Percentiles rank a stretch among this genome's conserved stretches.
These are phyloP conservation scores for Cataglyphis livida DNA, from an alignment of 2,888 invertebrate genomes.

Conservation along the genomic window DNA sequence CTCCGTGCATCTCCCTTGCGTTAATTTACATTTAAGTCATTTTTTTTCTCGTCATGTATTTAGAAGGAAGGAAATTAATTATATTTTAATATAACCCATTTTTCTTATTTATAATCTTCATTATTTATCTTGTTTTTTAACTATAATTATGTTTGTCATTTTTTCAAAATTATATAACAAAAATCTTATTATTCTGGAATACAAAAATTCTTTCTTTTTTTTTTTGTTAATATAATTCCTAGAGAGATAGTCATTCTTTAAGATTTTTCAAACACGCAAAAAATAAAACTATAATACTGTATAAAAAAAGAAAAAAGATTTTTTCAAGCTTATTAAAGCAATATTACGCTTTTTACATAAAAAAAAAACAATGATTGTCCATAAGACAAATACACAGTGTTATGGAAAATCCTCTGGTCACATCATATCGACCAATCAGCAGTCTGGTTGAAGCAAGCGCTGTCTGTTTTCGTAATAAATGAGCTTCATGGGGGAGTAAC, in stretches of 20 bases:
- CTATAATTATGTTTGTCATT: not conserved
- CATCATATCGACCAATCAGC: slow-evolving; percentile 8
- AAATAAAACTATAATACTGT: not conserved
- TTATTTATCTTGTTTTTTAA: slow-evolving; percentile 22
- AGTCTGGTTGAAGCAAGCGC: slow-evolving; percentile 3
- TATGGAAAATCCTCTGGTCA: slow-evolving; percentile 15
- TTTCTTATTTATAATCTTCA: slow-evolving; percentile 26
- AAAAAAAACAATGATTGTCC: not conserved
- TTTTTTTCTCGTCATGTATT: slow-evolving; percentile 34
- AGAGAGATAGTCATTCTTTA: not conserved
- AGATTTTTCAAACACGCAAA: not conserved
- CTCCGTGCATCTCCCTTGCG: slow-evolving; percentile 24
- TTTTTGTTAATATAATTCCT: not conserved
- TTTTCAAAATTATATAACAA: slow-evolving; percentile 3
- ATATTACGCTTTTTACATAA: not conserved
- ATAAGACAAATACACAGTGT: slow-evolving; percentile 3
- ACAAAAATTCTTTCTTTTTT: not conserved
- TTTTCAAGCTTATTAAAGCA: not conserved
- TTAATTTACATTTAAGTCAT: slow-evolving; percentile 59
- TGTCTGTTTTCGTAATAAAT: slow-evolving; percentile 48
- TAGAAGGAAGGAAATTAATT: slow-evolving; percentile 28
- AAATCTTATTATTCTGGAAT: not conserved
- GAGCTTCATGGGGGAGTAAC: slow-evolving; percentile 26
- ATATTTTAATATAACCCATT: slow-evolving; percentile 20
- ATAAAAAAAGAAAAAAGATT: not conserved